A percentile compares a stretch with the other conserved stretches of the same genome.
phyloP scores from a whole-genome alignment of 2,888 invertebrate species.

The Chloroclysta siterata region DNA sequence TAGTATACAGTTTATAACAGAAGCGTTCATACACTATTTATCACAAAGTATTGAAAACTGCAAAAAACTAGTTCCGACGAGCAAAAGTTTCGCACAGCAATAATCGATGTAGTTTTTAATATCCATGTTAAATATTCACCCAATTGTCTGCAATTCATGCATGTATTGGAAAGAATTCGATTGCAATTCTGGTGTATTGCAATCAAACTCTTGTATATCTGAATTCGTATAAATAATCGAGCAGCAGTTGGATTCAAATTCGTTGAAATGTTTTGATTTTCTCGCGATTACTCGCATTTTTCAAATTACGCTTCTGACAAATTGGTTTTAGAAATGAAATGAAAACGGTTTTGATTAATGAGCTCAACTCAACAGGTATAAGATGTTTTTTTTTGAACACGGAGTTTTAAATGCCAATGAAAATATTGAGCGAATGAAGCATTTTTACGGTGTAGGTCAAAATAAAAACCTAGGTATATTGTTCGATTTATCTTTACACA shows the following conservation, averaged over 20 bases:
- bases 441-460: too few relatives aligned
- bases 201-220: neutral
- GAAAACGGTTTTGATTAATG: slow-evolving; percentile 13
- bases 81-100: neutral
- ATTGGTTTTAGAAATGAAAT: slow-evolving; percentile 22
- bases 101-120: slow-evolving; percentile 1
- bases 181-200: slow-evolving; percentile 9
- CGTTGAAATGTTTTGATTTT: slow-evolving; percentile 23
- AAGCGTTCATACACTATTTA: neutral
- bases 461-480: too few relatives aligned
- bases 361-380: slow-evolving; percentile 3
- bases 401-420: neutral
- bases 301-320: slow-evolving; percentile 17
- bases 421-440: neutral
- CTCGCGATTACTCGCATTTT: slow-evolving; percentile 19
- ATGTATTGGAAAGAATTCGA: slow-evolving; percentile 16
- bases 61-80: neutral
- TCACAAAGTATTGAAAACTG: neutral
- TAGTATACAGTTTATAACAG: too few relatives aligned
- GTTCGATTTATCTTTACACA: too few relatives aligned
- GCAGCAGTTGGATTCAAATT: slow-evolving; percentile 11
- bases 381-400: neutral
- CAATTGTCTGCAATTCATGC: neutral
- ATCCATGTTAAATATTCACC: slow-evolving; percentile 12
- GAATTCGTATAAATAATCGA: slow-evolving; percentile 24